Conservation (phyloP, 2,113 vertebrate species). For the Antidorcas marsupialis region DNA sequence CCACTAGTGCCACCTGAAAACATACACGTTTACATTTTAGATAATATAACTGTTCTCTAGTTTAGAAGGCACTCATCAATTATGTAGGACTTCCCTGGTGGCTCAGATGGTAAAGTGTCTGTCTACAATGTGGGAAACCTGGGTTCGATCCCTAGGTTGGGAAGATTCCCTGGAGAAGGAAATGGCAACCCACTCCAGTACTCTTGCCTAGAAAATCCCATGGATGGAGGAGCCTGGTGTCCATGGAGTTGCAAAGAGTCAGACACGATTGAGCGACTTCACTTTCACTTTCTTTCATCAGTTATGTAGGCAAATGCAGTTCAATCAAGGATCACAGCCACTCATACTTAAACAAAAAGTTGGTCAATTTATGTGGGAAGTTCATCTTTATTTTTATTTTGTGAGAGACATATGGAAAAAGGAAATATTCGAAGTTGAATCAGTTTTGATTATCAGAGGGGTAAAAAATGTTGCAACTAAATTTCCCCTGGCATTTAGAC, state of each 20-base stretch:
- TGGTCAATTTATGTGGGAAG: background rate
- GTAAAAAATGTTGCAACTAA: background rate
- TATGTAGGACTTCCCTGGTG: background rate
- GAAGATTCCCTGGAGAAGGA: too few relatives aligned
- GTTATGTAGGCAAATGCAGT: background rate
- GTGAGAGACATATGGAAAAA: background rate
- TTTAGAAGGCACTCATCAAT: background rate
- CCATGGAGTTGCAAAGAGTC: too few relatives aligned
- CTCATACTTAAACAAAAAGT: background rate
- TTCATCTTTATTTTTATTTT: background rate
- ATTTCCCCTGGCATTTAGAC: background rate
- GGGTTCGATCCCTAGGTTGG: too few relatives aligned
- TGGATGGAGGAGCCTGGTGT: too few relatives aligned
- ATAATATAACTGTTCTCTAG: background rate
- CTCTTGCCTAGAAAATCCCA: too few relatives aligned
- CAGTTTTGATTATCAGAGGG: background rate
- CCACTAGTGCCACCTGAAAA: background rate
- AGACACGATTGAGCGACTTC: too few relatives aligned
- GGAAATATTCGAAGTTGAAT: background rate
- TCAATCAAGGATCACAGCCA: background rate
- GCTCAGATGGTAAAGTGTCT: too few relatives aligned
- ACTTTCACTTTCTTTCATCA: background rate
- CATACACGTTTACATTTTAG: background rate
- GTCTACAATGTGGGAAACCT: too few relatives aligned
- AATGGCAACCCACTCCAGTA: too few relatives aligned